Conservation (phyloP, 2,888 invertebrate species). For the Ophion obscuratus region DNA sequence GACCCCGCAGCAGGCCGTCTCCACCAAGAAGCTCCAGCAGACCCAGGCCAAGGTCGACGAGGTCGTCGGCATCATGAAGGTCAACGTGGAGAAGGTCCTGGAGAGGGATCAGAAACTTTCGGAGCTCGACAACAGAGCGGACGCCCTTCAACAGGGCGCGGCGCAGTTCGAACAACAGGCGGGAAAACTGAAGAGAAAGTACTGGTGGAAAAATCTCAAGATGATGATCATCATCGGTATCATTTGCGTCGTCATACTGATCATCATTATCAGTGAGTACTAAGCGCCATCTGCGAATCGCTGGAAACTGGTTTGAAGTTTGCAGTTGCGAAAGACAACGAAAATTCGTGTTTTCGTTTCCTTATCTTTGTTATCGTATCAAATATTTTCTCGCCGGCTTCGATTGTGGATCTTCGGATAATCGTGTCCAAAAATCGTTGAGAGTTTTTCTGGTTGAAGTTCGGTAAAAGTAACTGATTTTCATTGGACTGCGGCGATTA, state of each 20-base stretch:
- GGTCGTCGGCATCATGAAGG: constrained; percentile 97
- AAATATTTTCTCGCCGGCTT: no score
- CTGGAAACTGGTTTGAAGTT: no score
- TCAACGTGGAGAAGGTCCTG: constrained; percentile 97
- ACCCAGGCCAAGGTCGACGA: constrained; percentile 94
- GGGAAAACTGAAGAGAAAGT: constrained; percentile 97
- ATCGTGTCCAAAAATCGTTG: no score
- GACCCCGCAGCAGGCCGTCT: constrained; percentile 91
- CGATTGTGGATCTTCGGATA: no score
- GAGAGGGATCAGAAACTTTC: constrained; percentile 98
- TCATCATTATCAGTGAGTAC: constrained; percentile 94
- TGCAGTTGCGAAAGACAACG: no score
- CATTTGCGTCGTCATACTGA: constrained; percentile 92
- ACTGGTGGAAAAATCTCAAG: constrained; percentile 99
- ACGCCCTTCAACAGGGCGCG: constrained; percentile 96
- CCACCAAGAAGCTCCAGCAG: constrained; percentile 92
- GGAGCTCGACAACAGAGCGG: constrained; percentile 97
- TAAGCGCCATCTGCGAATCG: no score
- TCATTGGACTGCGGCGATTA: no score
- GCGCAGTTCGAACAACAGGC: constrained; percentile 99
- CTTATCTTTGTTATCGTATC: no score
- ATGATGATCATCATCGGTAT: constrained; percentile 97
- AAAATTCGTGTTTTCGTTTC: no score
- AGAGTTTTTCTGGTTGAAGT: no score
- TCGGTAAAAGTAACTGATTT: no score